These are phyloP conservation scores for Dendrolimus houi DNA, from an alignment of 2,888 invertebrate genomes.

Conservation along the genomic window DNA sequence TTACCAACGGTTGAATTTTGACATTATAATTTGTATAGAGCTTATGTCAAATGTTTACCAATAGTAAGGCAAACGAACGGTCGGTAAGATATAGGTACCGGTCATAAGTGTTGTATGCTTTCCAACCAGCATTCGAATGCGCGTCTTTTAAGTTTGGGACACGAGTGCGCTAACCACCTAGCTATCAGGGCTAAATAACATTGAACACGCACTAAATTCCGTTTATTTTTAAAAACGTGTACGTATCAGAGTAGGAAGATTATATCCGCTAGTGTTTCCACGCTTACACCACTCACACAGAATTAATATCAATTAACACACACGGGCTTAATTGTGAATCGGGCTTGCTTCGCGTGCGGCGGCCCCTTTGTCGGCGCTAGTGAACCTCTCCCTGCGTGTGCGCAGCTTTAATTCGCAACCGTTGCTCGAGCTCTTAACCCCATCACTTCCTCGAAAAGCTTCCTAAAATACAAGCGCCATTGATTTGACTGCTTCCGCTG, in stretches of 20 bases:
- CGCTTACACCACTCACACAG: slow-evolving; percentile 55
- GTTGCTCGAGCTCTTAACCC: slow-evolving; percentile 26
- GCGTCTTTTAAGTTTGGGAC: too few species aligned
- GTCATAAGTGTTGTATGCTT: too few species aligned
- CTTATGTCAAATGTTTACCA: too few species aligned
- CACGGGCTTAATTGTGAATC: slow-evolving; percentile 74
- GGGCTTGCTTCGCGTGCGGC: slow-evolving; percentile 70
- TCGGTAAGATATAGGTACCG: too few species aligned
- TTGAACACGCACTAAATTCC: neutral
- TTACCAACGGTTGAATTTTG: too few species aligned
- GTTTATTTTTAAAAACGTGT: neutral
- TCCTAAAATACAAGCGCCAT: slow-evolving; percentile 71
- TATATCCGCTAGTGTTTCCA: slow-evolving; percentile 17
- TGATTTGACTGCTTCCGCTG: slow-evolving; percentile 25
- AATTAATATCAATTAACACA: slow-evolving; percentile 76
- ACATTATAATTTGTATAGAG: too few species aligned
- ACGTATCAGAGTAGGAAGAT: neutral
- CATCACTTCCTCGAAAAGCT: slow-evolving; percentile 63
- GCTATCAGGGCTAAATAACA: too few species aligned
- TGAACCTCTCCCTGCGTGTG: slow-evolving; percentile 41
- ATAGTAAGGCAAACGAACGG: too few species aligned
- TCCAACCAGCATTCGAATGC: too few species aligned
- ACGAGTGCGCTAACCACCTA: too few species aligned
- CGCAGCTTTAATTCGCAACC: slow-evolving; percentile 51
- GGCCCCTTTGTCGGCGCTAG: slow-evolving; percentile 65